Percentiles rank a stretch among this genome's conserved stretches.
Evolutionary conservation across 2,888 invertebrate species (phyloP).

Genomic region (Syrphus vitripennis): DNA sequence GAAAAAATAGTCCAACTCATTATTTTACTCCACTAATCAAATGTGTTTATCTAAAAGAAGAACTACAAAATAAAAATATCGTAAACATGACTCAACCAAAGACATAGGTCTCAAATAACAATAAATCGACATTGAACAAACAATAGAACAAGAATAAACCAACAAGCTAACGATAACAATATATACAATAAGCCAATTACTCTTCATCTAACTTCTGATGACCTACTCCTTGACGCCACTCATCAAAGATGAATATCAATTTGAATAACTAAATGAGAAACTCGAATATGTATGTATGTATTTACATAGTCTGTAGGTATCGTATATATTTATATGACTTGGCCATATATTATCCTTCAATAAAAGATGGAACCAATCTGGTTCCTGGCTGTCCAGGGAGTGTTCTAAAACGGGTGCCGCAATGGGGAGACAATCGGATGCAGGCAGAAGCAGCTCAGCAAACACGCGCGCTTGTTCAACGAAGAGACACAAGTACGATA

Average conservation of each 20-base stretch:
- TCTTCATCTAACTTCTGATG: slow-evolving; percentile 31
- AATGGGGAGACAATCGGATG: slow-evolving; percentile 69
- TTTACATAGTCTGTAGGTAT: too few species aligned
- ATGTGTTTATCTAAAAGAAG: not conserved
- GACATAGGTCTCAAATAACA: not conserved
- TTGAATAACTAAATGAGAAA: slow-evolving; percentile 58
- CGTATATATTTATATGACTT: too few species aligned
- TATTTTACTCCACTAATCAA: not conserved
- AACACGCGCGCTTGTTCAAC: slow-evolving; percentile 31
- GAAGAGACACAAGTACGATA: not conserved
- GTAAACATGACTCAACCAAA: not conserved
- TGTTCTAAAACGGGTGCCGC: slow-evolving; percentile 62
- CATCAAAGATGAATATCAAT: slow-evolving; percentile 69
- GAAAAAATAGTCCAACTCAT: not conserved
- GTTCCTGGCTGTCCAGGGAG: slow-evolving; percentile 62
- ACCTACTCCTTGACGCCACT: slow-evolving; percentile 66
- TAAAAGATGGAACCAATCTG: slow-evolving; percentile 63
- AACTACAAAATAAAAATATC: slow-evolving; percentile 3
- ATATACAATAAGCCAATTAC: slow-evolving; percentile 56
- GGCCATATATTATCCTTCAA: slow-evolving; percentile 52
- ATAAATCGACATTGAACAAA: slow-evolving; percentile 7
- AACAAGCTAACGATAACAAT: slow-evolving; percentile 36
- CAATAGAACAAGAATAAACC: slow-evolving; percentile 19
- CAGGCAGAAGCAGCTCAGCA: slow-evolving; percentile 45
- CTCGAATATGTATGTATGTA: slow-evolving; percentile 45